These are phyloP conservation scores for Strix uralensis DNA, from an alignment of 2,113 vertebrate genomes.

Conservation along the genomic window DNA sequence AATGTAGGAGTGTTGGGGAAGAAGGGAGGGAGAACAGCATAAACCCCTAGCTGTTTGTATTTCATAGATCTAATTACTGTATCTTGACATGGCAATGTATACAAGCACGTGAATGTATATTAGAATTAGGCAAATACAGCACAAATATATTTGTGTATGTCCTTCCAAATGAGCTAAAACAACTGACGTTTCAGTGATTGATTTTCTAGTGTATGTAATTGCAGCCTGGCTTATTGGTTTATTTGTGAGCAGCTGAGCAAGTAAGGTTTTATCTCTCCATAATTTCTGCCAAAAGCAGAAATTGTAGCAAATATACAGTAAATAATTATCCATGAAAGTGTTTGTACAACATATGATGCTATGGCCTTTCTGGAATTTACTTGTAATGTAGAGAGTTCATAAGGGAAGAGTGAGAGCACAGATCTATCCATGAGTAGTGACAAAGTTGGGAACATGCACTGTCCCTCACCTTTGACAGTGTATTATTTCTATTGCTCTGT, in stretches of 20 bases:
- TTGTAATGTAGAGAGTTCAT: neutral
- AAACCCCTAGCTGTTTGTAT: slow-evolving; percentile 16
- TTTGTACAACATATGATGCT: neutral
- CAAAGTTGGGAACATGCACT: neutral
- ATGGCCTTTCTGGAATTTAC: neutral
- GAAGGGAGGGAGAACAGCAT: neutral
- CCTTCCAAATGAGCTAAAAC: slow-evolving; percentile 21
- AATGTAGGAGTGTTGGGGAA: neutral
- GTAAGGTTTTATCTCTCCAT: neutral
- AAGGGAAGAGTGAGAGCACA: neutral
- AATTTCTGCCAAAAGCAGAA: slow-evolving; percentile 19
- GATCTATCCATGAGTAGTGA: neutral
- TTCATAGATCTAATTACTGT: slow-evolving; percentile 31
- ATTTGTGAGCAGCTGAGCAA: slow-evolving; percentile 7
- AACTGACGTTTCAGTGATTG: neutral
- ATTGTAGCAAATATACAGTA: neutral
- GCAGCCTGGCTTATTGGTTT: slow-evolving; percentile 7
- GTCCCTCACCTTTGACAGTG: neutral
- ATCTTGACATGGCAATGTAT: neutral
- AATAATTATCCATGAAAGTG: slow-evolving; percentile 2
- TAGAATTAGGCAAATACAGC: slow-evolving; percentile 37
- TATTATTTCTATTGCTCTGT: neutral
- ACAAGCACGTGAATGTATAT: neutral
- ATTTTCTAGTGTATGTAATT: slow-evolving; percentile 4
- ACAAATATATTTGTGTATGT: neutral